Percentiles rank a stretch among this genome's conserved stretches.
phyloP scores from a whole-genome alignment of 2,888 invertebrate species.

The Ichneumon xanthorius region DNA sequence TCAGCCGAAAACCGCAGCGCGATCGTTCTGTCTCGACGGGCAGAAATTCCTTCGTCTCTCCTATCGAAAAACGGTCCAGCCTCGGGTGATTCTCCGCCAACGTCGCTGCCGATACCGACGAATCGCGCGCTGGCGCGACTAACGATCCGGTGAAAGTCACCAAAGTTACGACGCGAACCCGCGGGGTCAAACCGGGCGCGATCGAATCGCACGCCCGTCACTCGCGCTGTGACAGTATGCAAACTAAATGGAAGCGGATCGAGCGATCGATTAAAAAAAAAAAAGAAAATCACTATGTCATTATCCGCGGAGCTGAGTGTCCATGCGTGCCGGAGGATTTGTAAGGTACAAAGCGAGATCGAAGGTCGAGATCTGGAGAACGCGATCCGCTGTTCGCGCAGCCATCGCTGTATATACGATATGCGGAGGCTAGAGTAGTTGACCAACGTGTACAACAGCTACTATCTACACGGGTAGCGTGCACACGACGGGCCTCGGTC shows the following conservation, averaged over 20 bases:
- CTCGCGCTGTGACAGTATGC: conserved; percentile 46
- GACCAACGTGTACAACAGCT: conserved; percentile 43
- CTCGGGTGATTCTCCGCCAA: not conserved
- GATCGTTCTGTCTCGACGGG: conserved; percentile 17
- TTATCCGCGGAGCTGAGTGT: conserved; percentile 9
- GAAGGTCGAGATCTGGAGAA: conserved; percentile 47
- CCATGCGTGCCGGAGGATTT: conserved; percentile 39
- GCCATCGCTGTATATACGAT: conserved; percentile 21
- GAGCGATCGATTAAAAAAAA: conserved; percentile 24
- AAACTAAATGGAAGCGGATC: conserved; percentile 30
- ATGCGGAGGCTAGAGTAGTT: conserved; percentile 38
- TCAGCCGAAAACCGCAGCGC: conserved; percentile 51
- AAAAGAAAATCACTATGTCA: conserved; percentile 19
- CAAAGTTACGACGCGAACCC: conserved; percentile 55
- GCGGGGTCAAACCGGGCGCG: conserved; percentile 40
- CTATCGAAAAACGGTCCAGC: not conserved
- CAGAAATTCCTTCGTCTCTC: conserved; percentile 28
- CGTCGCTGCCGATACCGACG: not conserved
- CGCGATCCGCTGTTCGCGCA: conserved; percentile 2
- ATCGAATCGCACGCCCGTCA: conserved; percentile 50
- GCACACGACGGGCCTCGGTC: conserved; percentile 16
- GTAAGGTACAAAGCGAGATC: conserved; percentile 37
- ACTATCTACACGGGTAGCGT: conserved; percentile 48
- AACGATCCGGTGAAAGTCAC: conserved; percentile 62
- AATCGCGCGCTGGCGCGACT: conserved; percentile 14